Conservation (phyloP, 2,888 invertebrate species). For the Pseudeuparius sepicola region DNA sequence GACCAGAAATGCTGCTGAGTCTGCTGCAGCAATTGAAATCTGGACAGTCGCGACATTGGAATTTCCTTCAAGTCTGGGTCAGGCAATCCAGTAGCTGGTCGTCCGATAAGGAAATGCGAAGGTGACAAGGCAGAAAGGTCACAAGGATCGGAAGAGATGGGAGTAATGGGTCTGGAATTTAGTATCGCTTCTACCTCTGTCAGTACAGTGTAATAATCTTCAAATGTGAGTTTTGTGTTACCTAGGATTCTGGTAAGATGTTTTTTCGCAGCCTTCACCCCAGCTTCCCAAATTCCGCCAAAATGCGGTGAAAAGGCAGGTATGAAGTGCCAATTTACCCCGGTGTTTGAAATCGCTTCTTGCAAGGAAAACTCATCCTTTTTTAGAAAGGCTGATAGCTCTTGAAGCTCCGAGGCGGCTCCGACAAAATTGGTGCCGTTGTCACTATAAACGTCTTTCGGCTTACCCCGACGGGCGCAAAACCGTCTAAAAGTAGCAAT, state of each 20-base stretch:
- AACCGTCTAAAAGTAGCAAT: constrained; percentile 19
- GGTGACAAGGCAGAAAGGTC: constrained; percentile 23
- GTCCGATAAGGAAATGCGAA: constrained; percentile 25
- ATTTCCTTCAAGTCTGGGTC: constrained; percentile 16
- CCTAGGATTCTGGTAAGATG: constrained; percentile 11
- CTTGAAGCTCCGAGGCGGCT: constrained; percentile 9
- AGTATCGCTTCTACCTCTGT: constrained; percentile 23
- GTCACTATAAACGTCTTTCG: no score
- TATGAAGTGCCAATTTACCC: constrained; percentile 27
- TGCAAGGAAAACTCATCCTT: neutral
- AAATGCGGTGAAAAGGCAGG: constrained; percentile 27
- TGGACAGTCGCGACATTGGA: constrained; percentile 15
- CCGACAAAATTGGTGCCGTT: constrained; percentile 22
- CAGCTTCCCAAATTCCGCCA: constrained; percentile 30
- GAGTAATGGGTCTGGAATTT: constrained; percentile 27
- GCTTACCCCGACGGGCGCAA: constrained; percentile 18
- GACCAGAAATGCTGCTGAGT: constrained; percentile 16
- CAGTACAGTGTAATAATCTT: constrained; percentile 9
- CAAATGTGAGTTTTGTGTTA: constrained; percentile 3
- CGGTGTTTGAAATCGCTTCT: constrained; percentile 3
- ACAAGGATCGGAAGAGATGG: constrained; percentile 22
- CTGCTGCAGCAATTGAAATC: constrained; percentile 23
- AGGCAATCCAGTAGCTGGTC: constrained; percentile 18
- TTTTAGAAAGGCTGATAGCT: constrained; percentile 9
- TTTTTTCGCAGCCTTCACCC: constrained; percentile 20